phyloP scores from a whole-genome alignment of 2,113 vertebrate genomes.

The Buteo buteo region DNA sequence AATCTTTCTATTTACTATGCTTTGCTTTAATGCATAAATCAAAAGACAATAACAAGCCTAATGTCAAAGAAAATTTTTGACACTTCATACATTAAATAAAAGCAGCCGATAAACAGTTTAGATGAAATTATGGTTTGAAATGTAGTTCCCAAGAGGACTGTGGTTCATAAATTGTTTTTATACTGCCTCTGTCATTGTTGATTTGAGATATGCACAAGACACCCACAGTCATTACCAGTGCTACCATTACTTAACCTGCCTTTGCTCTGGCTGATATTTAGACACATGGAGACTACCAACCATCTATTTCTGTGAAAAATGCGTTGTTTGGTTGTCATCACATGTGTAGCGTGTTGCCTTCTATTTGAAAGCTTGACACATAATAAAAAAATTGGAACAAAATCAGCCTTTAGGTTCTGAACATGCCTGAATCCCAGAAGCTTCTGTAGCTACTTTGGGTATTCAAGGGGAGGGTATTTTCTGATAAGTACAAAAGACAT shows the following conservation, averaged over 20 bases:
- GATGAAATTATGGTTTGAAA: slow-evolving; percentile 75
- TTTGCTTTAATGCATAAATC: slow-evolving; percentile 68
- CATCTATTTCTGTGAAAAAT: slow-evolving; percentile 49
- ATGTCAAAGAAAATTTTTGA: slow-evolving; percentile 74
- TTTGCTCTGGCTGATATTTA: slow-evolving; percentile 33
- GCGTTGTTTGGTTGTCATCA: slow-evolving; percentile 15
- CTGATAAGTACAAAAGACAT: not conserved
- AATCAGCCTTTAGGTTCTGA: not conserved
- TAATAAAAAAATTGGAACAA: slow-evolving; percentile 7
- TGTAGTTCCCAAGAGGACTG: slow-evolving; percentile 67
- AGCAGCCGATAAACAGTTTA: slow-evolving; percentile 77
- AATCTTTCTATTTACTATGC: slow-evolving; percentile 65
- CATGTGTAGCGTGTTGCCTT: not conserved
- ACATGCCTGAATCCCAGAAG: not conserved
- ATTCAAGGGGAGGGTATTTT: not conserved
- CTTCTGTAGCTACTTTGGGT: not conserved
- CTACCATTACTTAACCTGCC: slow-evolving; percentile 41
- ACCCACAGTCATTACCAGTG: slow-evolving; percentile 54
- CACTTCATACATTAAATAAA: slow-evolving; percentile 76
- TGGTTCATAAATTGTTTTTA: slow-evolving; percentile 76
- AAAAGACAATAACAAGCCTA: slow-evolving; percentile 70
- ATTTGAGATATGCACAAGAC: slow-evolving; percentile 67
- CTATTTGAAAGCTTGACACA: slow-evolving; percentile 41
- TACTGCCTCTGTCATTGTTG: slow-evolving; percentile 71
- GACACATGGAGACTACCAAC: slow-evolving; percentile 28